Conservation (phyloP, 2,113 vertebrate genomes). For the Pampusana beccarii region DNA sequence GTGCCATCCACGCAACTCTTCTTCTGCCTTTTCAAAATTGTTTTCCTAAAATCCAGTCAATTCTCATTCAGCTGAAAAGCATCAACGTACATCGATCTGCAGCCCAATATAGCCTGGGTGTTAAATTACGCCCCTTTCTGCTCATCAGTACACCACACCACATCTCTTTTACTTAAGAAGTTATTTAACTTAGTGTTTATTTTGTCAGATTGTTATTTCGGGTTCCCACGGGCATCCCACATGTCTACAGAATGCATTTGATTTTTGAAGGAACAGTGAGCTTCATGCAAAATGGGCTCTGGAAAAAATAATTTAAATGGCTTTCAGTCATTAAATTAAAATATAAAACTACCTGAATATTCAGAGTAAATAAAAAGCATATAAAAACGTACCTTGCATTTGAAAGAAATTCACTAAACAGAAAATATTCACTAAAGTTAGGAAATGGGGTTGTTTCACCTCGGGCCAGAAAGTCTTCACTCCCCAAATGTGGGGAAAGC, state of each 20-base stretch:
- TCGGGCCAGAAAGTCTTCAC: neutral
- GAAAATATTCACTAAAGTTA: neutral
- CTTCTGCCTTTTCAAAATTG: neutral
- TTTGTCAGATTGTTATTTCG: constrained; percentile 28
- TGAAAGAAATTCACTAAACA: neutral
- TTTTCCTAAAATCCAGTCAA: neutral
- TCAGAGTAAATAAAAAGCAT: neutral
- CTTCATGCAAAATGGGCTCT: neutral
- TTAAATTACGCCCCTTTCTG: neutral
- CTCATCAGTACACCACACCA: neutral
- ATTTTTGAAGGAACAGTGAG: neutral
- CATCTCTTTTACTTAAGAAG: neutral
- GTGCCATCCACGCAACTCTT: rapidly evolving
- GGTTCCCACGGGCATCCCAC: neutral
- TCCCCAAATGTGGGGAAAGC: neutral
- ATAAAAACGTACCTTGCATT: neutral
- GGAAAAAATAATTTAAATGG: neutral
- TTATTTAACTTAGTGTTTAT: neutral
- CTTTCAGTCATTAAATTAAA: neutral
- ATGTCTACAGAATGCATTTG: neutral
- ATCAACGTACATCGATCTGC: neutral
- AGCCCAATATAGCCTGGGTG: neutral
- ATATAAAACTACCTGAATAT: neutral
- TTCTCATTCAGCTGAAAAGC: neutral
- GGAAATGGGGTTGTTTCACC: neutral